phyloP scores from a whole-genome alignment of 1,140 invertebrate genomes.

The Drosophila varians region DNA sequence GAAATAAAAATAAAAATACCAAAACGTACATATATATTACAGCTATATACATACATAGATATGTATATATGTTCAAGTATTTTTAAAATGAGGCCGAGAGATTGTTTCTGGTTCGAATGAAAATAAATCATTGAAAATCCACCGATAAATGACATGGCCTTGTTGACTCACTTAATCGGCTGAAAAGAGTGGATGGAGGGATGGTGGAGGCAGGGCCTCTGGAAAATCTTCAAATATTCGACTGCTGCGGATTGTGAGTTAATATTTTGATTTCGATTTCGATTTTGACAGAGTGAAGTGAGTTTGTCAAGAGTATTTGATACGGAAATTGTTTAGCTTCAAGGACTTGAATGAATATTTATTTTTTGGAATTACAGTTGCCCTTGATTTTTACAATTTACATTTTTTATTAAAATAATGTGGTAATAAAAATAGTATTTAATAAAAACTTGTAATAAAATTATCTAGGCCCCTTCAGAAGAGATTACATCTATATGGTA shows the following conservation, averaged over 20 bases:
- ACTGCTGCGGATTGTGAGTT: neutral
- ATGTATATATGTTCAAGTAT: slow-evolving; percentile 51
- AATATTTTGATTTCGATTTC: neutral
- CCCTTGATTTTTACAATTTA: too few relatives aligned
- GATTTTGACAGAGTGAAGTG: neutral
- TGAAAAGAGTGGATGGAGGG: slow-evolving; percentile 11
- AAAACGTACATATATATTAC: slow-evolving; percentile 3
- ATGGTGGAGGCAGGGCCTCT: neutral
- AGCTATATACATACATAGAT: neutral
- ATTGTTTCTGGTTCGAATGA: slow-evolving; percentile 52
- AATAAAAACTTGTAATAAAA: too few relatives aligned
- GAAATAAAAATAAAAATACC: slow-evolving; percentile 59
- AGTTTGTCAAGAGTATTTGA: neutral
- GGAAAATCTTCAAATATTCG: slow-evolving; percentile 16
- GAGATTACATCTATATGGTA: too few relatives aligned
- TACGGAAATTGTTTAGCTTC: neutral
- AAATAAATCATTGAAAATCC: slow-evolving; percentile 68
- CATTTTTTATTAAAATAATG: too few relatives aligned
- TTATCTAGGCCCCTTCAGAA: too few relatives aligned
- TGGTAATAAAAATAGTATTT: too few relatives aligned
- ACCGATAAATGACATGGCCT: slow-evolving; percentile 25
- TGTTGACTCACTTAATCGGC: slow-evolving; percentile 40
- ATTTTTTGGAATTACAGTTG: neutral
- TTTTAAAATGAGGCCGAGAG: slow-evolving; percentile 60
- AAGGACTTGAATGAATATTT: neutral